Conservation (phyloP, 1,140 invertebrate species). For the Bombyx mori region ASM3026992v2 NC_085116.1:10395001-10395500, state of each 20-base stretch:
- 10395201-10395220: constrained; percentile 21
- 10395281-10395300: constrained; percentile 47
- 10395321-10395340: constrained; percentile 65
- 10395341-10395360: constrained; percentile 32
- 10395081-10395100: no score
- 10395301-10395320: constrained; percentile 55
- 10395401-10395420: constrained; percentile 21
- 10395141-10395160: no score
- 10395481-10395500: no score
- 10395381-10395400: constrained; percentile 32
- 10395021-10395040: no score
- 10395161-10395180: not conserved
- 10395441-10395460: not conserved
- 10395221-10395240: constrained; percentile 38
- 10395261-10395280: constrained; percentile 19
- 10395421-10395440: constrained; percentile 5
- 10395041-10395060: no score
- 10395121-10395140: no score
- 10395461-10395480: no score
- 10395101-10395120: no score
- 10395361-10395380: constrained; percentile 36
- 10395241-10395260: constrained; percentile 36
- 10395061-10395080: no score
- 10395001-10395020: no score
- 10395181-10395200: constrained; percentile 8